Evolutionary conservation across 2,113 vertebrate genomes (phyloP).

Genomic region (Eupsittula cactorum): DNA sequence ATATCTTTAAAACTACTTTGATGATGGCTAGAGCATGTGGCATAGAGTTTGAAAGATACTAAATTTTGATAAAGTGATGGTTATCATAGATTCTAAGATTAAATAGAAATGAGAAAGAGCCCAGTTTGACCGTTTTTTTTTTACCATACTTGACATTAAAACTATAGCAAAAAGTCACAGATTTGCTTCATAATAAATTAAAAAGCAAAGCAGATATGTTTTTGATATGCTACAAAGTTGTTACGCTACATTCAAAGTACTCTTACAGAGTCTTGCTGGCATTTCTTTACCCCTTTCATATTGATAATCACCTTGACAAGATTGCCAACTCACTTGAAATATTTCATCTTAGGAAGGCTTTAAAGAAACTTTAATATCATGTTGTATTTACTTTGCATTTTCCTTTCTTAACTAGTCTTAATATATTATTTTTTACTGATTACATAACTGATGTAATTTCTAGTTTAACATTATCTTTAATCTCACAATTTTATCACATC

Average conservation of each 20-base stretch:
- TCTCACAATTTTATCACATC: neutral
- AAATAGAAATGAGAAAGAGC: neutral
- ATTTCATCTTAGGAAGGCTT: neutral
- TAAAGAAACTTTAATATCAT: neutral
- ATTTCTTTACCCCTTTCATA: neutral
- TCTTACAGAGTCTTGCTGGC: neutral
- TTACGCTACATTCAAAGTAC: neutral
- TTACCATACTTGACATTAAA: neutral
- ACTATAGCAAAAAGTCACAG: neutral
- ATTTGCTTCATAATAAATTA: neutral
- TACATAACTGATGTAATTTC: neutral
- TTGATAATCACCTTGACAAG: slow-evolving; percentile 6
- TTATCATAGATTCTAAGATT: neutral
- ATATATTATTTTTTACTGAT: neutral
- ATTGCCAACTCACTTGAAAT: neutral
- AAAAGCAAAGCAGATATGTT: neutral
- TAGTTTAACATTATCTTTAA: neutral
- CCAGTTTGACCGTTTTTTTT: neutral
- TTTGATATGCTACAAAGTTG: neutral
- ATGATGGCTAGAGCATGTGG: neutral
- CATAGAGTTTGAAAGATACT: neutral
- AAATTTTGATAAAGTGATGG: neutral
- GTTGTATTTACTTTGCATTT: neutral
- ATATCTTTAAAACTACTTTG: neutral
- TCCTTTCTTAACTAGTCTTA: neutral